Evolutionary conservation across 2,113 vertebrate genomes (phyloP).

Genomic region (Tachycineta bicolor): DNA sequence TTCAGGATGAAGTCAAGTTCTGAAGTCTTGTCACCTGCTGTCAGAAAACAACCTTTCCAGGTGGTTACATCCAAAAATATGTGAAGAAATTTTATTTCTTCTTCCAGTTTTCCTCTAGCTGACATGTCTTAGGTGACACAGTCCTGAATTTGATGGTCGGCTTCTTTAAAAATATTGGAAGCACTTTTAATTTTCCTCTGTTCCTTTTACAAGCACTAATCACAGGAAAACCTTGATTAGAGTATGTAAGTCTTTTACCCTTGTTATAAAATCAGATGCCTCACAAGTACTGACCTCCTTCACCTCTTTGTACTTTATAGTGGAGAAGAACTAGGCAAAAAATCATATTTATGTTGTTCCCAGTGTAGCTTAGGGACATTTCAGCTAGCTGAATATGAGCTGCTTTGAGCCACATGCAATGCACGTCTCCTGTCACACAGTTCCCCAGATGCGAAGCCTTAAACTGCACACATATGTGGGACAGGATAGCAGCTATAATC

Average conservation of each 20-base stretch:
- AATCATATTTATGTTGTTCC: neutral
- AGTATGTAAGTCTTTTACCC: neutral
- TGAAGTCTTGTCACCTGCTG: neutral
- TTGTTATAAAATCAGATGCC: neutral
- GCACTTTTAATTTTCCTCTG: neutral
- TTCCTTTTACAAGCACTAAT: neutral
- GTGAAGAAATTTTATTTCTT: neutral
- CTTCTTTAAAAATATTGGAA: neutral
- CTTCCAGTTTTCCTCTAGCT: neutral
- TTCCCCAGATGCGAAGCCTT: neutral
- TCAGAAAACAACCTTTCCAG: neutral
- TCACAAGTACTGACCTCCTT: neutral
- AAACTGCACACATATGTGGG: neutral
- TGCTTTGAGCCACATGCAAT: neutral
- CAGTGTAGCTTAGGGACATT: neutral
- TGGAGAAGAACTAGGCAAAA: neutral
- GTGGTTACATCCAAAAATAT: neutral
- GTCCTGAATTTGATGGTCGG: neutral
- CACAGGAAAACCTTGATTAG: neutral
- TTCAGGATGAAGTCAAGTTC: neutral
- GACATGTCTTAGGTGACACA: accelerated
- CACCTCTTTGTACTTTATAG: neutral
- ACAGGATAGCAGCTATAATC: neutral
- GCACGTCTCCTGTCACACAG: accelerated
- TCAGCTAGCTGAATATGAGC: neutral